Conservation (phyloP, 2,888 invertebrate species). For the Polydrusus pterygomalis region DNA sequence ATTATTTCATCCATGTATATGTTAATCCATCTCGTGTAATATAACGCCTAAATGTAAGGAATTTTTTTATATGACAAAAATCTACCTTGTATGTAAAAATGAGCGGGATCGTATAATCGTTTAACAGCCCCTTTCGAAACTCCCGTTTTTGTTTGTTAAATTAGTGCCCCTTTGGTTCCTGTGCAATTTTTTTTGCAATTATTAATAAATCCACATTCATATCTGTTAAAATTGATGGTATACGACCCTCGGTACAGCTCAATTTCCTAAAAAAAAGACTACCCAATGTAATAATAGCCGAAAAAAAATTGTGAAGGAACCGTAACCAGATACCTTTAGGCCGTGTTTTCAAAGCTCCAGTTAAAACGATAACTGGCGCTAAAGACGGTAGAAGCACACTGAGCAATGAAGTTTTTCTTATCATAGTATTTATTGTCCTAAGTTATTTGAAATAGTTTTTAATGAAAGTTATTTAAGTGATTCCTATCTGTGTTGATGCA, state of each 20-base stretch:
- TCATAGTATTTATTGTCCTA: constrained; percentile 57
- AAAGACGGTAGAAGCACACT: constrained; percentile 38
- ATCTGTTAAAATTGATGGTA: too few relatives aligned
- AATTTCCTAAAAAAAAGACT: too few relatives aligned
- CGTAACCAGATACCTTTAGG: not conserved
- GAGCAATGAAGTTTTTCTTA: constrained; percentile 33
- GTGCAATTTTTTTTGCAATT: too few relatives aligned
- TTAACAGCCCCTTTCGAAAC: constrained; percentile 9
- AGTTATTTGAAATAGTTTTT: constrained; percentile 62
- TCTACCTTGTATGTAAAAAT: constrained; percentile 49
- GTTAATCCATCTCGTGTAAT: constrained; percentile 53
- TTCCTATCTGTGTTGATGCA: constrained; percentile 64
- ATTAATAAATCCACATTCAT: too few relatives aligned
- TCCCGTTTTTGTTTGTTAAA: constrained; percentile 16
- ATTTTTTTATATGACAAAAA: constrained; percentile 58
- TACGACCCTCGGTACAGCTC: too few relatives aligned
- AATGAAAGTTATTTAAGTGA: constrained; percentile 63
- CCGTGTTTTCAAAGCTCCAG: not conserved
- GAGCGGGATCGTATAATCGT: constrained; percentile 23
- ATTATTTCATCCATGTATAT: constrained; percentile 58
- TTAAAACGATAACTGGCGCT: not conserved
- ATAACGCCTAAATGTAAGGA: constrained; percentile 56
- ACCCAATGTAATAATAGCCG: too few relatives aligned
- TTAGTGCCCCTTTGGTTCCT: not conserved
- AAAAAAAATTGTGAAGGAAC: too few relatives aligned